These are phyloP conservation scores for Didymodactylos carnosus DNA, from an alignment of 2,888 invertebrate species.

Conservation along the genomic window DNA sequence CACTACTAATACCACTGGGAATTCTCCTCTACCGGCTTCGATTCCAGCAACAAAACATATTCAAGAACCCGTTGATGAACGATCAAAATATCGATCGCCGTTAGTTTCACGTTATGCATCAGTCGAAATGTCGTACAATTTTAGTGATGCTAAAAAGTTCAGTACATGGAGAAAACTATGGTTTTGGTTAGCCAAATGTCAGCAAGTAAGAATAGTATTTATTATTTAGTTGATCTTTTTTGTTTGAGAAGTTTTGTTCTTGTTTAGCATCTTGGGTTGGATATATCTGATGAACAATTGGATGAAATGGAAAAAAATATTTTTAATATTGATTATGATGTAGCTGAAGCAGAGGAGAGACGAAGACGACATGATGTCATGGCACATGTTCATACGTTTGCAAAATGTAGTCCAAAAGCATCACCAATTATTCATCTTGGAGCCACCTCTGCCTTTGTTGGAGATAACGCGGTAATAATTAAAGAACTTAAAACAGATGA, in stretches of 20 bases:
- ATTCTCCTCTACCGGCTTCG: too few relatives aligned
- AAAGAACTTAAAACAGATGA: not conserved
- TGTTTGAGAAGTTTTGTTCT: not conserved
- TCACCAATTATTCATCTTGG: constrained; percentile 78
- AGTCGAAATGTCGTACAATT: constrained; percentile 77
- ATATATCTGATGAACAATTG: constrained; percentile 64
- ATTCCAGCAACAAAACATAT: not conserved
- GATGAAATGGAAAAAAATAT: constrained; percentile 57
- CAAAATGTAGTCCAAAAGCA: constrained; percentile 64
- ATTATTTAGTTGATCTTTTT: not conserved
- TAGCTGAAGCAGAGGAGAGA: constrained; percentile 66
- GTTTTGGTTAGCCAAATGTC: constrained; percentile 75
- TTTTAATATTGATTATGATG: constrained; percentile 62
- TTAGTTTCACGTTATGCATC: constrained; percentile 79
- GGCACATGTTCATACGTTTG: constrained; percentile 92
- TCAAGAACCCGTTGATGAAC: not conserved
- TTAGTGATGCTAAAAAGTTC: constrained; percentile 84
- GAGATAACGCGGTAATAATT: constrained; percentile 58
- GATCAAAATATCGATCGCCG: constrained; percentile 39
- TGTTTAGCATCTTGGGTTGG: constrained; percentile 48
- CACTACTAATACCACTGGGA: too few relatives aligned
- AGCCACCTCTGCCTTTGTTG: constrained; percentile 91
- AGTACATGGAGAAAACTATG: constrained; percentile 84
- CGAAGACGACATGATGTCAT: constrained; percentile 85
- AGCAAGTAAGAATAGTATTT: constrained; percentile 40